Evolutionary conservation across 35 echinoderm and acorn worm species (phyloP), one percentile per base, ranked within the genome.

Genomic region (Patiria miniata): DNA sequence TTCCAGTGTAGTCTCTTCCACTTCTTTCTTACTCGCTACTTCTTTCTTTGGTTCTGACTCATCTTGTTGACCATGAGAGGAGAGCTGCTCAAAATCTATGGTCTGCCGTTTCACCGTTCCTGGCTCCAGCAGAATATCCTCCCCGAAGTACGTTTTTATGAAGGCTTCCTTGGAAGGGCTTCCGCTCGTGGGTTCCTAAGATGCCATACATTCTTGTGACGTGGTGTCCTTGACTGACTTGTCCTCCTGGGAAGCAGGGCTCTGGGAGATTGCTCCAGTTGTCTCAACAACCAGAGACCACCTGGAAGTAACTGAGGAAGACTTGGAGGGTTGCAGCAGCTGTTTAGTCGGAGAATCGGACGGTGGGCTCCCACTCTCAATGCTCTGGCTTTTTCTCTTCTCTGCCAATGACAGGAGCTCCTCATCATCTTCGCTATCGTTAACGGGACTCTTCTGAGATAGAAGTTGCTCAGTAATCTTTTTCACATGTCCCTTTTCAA

Each of bases 51-150:
- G 87, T 26, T 86, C 80, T 4, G 44, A 54, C 23, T 80, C 56
- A 5, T 90, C 87, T 2, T 21, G 39, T 26, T 44, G 39, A 7
- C 68, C 61, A 3, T 73, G 65, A 73, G 65, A 32, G 23, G 65
- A 73, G 65, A 73, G 65, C 69, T 99, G 89, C 32, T 99, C 96
- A 90, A 90, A 99, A 42, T 89, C 96, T 78, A 82, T 51, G 21
- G 83, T 94, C 19, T 94, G 92, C 38, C 92, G 83, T 40, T 86
- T 90, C 1, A 99, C 96, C 2, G 82, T 86, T 23, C 96, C 96
- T n/a, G 88, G 81, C 21, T 91, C 85, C 16, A 94, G 86, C 23
- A 81, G 92, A 21, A 99, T 92, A 37, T 92, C 90, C 51, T 99
- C 96, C 39, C 93, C 96, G 0, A 85, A 89, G 37, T 78, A 79